A percentile compares a stretch with the other conserved stretches of the same genome.
These are phyloP conservation scores for Zapornia atra DNA, from an alignment of 2,113 vertebrate genomes.

Conservation along the genomic window DNA sequence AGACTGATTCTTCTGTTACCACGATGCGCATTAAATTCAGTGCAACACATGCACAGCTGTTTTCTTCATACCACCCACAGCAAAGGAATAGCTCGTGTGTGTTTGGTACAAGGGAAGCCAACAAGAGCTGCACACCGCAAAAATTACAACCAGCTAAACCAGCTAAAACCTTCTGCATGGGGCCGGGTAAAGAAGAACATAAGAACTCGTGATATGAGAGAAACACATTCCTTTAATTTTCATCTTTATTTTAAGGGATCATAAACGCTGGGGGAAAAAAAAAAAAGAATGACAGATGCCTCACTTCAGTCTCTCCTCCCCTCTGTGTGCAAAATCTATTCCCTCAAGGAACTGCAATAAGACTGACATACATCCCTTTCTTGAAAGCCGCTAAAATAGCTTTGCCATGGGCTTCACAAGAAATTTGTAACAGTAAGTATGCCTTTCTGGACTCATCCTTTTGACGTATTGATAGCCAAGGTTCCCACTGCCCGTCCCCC, in stretches of 20 bases:
- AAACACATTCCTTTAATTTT: slow-evolving; percentile 22
- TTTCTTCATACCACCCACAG: not conserved
- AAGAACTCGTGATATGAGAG: not conserved
- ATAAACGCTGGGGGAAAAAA: not conserved
- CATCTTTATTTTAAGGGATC: slow-evolving; percentile 31
- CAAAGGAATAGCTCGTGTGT: not conserved
- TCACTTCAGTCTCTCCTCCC: slow-evolving; percentile 16
- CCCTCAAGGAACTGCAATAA: slow-evolving; percentile 36
- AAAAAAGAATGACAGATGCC: slow-evolving; percentile 26
- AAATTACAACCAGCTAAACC: not conserved
- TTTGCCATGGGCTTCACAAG: slow-evolving; percentile 65
- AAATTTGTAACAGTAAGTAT: slow-evolving; percentile 41
- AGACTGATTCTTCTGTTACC: not conserved
- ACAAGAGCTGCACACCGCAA: not conserved
- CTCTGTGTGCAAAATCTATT: slow-evolving; percentile 42
- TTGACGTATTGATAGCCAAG: not conserved
- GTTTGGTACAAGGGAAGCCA: not conserved
- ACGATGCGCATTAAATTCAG: slow-evolving; percentile 16
- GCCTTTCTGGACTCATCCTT: slow-evolving; percentile 43
- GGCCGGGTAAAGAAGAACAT: not conserved
- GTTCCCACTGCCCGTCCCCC: not conserved
- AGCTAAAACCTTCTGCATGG: not conserved
- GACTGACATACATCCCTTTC: slow-evolving; percentile 35
- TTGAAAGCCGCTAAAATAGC: slow-evolving; percentile 52
- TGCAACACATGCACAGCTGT: not conserved